Evolutionary conservation across 2,888 invertebrate species (phyloP).

Genomic region (Plusia festucae): DNA sequence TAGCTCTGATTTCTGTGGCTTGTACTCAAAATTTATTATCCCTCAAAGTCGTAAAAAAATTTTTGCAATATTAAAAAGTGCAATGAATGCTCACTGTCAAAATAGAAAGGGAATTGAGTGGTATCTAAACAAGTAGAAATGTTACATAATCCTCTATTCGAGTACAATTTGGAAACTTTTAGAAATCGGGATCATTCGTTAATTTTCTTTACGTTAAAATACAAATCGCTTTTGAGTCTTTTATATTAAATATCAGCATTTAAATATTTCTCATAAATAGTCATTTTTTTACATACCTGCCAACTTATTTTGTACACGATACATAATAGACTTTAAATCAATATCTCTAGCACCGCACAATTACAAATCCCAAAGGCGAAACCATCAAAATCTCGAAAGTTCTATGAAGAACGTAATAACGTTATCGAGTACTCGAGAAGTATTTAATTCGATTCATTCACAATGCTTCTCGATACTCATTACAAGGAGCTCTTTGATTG

Average conservation of each 20-base stretch:
- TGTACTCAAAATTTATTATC: not conserved
- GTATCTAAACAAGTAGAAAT: no score
- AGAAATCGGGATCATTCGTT: no score
- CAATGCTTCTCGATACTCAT: conserved; percentile 52
- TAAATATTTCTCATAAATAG: no score
- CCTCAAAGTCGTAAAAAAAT: not conserved
- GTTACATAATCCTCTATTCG: no score
- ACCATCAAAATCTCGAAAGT: conserved; percentile 46
- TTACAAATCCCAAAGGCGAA: conserved; percentile 15
- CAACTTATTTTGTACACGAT: no score
- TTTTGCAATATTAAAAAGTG: not conserved
- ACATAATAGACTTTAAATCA: conserved; percentile 6
- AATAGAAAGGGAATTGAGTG: no score
- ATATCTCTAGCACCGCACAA: conserved; percentile 1
- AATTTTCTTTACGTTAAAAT: no score
- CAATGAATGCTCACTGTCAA: not conserved
- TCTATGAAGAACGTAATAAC: conserved; percentile 66
- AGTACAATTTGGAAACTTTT: no score
- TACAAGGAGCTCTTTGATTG: conserved; percentile 48
- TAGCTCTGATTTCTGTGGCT: not conserved
- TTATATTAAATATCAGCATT: no score
- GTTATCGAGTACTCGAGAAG: conserved; percentile 65
- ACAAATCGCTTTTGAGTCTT: no score
- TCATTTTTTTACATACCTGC: no score
- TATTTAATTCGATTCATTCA: conserved; percentile 67